Evolutionary conservation across 2,797 vertebrate species (phyloP).

Genomic region (Gymnodraco acuticeps): DNA sequence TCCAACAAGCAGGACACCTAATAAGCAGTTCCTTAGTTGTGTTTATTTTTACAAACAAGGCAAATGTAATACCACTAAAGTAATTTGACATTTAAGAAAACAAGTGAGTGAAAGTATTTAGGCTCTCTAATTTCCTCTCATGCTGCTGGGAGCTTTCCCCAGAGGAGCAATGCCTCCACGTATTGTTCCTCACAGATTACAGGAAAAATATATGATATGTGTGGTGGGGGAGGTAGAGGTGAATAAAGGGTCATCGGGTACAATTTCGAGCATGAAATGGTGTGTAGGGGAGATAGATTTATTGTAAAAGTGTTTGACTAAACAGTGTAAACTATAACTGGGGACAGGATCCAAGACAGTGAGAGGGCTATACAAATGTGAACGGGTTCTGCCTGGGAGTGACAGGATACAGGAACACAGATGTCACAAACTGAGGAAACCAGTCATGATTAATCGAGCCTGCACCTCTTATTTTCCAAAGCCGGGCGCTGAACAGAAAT

Average conservation of each 20-base stretch:
- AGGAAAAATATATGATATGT: constrained; percentile 36
- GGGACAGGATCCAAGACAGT: constrained; percentile 36
- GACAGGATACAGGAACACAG: constrained; percentile 78
- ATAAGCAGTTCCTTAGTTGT: neutral
- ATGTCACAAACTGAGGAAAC: constrained; percentile 73
- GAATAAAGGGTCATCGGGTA: constrained; percentile 18
- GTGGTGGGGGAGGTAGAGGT: constrained; percentile 6
- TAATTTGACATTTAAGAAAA: constrained; percentile 30
- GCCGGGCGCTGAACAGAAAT: constrained; percentile 42
- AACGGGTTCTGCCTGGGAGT: constrained; percentile 48
- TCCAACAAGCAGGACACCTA: neutral
- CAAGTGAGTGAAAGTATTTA: constrained; percentile 15
- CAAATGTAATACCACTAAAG: neutral
- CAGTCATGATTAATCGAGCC: constrained; percentile 56
- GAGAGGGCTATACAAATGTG: constrained; percentile 47
- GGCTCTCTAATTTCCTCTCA: constrained; percentile 56
- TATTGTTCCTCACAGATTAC: constrained; percentile 66
- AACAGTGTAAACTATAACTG: constrained; percentile 33
- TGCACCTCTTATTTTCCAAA: constrained; percentile 46
- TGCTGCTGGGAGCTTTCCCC: constrained; percentile 42
- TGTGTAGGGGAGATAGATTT: constrained; percentile 11
- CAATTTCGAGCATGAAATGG: constrained; percentile 4
- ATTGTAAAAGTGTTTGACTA: constrained; percentile 32
- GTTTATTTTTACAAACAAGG: constrained; percentile 6
- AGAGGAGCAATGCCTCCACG: constrained; percentile 52